A percentile compares a stretch with the other conserved stretches of the same genome.
Conservation (phyloP, 2,113 vertebrate species). For the Grantiella picta region DNA sequence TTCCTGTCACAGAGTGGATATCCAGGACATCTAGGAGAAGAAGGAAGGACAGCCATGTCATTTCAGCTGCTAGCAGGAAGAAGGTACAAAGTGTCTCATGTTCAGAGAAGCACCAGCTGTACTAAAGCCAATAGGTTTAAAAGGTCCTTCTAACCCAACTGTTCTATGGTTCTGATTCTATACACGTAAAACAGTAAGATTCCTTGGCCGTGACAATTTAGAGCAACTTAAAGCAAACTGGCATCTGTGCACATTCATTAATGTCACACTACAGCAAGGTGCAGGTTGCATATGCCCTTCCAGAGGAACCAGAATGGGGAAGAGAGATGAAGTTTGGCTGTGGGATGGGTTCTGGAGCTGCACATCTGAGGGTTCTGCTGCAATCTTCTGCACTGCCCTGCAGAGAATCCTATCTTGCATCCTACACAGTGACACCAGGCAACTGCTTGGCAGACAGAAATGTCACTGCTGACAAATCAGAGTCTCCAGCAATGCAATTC, state of each 20-base stretch:
- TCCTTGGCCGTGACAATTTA: not conserved
- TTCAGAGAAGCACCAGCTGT: not conserved
- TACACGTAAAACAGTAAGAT: not conserved
- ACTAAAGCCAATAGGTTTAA: not conserved
- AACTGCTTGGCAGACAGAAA: not conserved
- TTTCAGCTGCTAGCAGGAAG: not conserved
- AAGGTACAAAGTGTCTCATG: not conserved
- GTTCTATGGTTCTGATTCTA: not conserved
- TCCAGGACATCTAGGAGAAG: slow-evolving; percentile 81
- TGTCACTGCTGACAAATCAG: not conserved
- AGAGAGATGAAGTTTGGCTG: not conserved
- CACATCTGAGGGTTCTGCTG: not conserved
- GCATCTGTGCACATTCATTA: not conserved
- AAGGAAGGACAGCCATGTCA: not conserved
- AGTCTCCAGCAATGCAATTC: not conserved
- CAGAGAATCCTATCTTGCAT: not conserved
- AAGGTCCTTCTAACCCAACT: not conserved
- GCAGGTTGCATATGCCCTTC: not conserved
- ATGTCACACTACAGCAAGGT: not conserved
- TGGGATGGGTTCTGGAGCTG: not conserved
- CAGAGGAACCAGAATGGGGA: not conserved
- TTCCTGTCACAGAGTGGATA: slow-evolving; percentile 90
- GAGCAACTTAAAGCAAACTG: not conserved
- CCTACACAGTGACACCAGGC: not conserved
- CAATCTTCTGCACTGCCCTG: not conserved